Evolutionary conservation across 2,888 invertebrate species (phyloP).

Genomic region (Baccha elongata): DNA sequence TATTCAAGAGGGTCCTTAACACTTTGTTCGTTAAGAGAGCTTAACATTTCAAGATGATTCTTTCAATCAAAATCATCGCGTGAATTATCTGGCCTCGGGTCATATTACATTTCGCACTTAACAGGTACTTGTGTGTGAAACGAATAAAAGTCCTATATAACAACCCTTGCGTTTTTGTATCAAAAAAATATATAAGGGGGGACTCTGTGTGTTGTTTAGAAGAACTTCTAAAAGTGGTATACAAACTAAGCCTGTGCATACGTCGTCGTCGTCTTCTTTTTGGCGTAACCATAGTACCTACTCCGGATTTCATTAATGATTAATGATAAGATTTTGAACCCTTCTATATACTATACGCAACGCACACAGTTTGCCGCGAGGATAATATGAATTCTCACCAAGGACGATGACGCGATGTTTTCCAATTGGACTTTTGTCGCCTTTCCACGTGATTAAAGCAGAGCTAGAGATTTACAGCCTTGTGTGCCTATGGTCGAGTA

Average conservation of each 20-base stretch:
- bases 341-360: slow-evolving; percentile 33
- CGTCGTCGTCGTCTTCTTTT: slow-evolving; percentile 41
- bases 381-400: slow-evolving; percentile 43
- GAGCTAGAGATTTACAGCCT: slow-evolving; percentile 36
- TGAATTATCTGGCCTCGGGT: slow-evolving; percentile 73
- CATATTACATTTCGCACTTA: slow-evolving; percentile 73
- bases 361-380: slow-evolving; percentile 36
- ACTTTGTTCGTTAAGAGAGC: slow-evolving; percentile 42
- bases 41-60: slow-evolving; percentile 63
- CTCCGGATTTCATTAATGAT: slow-evolving; percentile 68
- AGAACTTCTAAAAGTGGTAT: slow-evolving; percentile 6
- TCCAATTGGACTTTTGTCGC: slow-evolving; percentile 80
- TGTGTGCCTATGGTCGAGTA: slow-evolving; percentile 36
- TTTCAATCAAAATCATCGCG: slow-evolving; percentile 72
- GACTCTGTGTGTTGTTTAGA: not conserved
- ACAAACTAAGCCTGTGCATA: slow-evolving; percentile 55
- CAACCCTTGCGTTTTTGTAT: slow-evolving; percentile 49
- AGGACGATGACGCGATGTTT: slow-evolving; percentile 38
- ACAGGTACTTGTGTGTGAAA: slow-evolving; percentile 72
- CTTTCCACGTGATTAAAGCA: slow-evolving; percentile 81
- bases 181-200: slow-evolving; percentile 7
- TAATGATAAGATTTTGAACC: slow-evolving; percentile 70
- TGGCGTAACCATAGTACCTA: slow-evolving; percentile 25
- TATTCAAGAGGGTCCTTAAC: slow-evolving; percentile 50
- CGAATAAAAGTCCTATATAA: slow-evolving; percentile 50